Base-by-base conservation (phyloP, 35 echinoderm and acorn worm species). In the Lytechinus pictus region DNA sequence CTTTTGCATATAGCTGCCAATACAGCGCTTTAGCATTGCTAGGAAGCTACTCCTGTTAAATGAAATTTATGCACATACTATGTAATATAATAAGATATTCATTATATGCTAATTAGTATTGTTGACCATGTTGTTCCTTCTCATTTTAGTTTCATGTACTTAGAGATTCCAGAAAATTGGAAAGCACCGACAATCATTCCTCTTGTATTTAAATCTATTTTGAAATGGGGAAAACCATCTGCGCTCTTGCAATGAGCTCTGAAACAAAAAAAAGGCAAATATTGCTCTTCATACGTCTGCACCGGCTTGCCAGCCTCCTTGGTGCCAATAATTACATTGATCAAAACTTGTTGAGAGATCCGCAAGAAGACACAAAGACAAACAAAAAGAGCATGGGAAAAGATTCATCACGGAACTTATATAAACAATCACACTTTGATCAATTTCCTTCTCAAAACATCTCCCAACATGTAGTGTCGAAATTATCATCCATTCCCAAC, bases 391-490 rank as follows among this genome's bases (percentile, higher is more conserved):
- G 66, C 66, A 79, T 79, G 66, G 66, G 66, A 90, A 90, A 90
- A 90, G 16, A 54, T 90, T 90, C 88, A 90, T 90, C 52, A 54
- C 52, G 88, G 8, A 12, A 90, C 52, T 90, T 33, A 21, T 16
- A 90, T 90, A 90, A 90, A 90, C 88, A 90, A 28, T 54, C 52
- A 54, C 88, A 90, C 88, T 90, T 90, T 90, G 88, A 52, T 54
- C 88, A 90, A 90, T 90, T 54, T 90, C 88, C 88, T 90, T 90
- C 52, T 90, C 88, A 90, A 90, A 90, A 90, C 88, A 90, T 90
- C 88, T 28, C 29, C 28, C 88, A 52, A 27, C 9, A 44, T 90
- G 28, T 21, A 12, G 12, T 90, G 88, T 44, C 28, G 52, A 52
- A 44, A 90, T 28, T 90, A 90, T 33, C 88, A 44, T 54, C 88